Evolutionary conservation across 2,888 invertebrate species (phyloP).

Genomic region (Apamea sordens): DNA sequence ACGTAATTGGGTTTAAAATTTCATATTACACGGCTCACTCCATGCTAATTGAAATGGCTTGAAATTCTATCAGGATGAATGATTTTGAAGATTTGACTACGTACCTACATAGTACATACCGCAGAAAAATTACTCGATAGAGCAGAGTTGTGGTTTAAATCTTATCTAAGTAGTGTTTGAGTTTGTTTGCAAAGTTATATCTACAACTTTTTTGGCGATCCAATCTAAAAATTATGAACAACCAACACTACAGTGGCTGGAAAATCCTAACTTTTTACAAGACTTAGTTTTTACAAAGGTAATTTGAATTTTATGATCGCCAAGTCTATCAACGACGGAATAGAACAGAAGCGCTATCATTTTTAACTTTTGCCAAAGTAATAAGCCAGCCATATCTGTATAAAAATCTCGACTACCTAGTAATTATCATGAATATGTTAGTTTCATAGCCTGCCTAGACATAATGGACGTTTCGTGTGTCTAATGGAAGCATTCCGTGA

Average conservation of each 20-base stretch:
- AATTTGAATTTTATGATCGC: slow-evolving; percentile 15
- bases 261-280: slow-evolving; percentile 35
- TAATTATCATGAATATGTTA: slow-evolving; percentile 27
- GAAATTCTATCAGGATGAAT: slow-evolving; percentile 13
- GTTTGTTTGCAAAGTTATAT: too few species aligned
- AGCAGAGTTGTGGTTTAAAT: not conserved
- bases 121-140: not conserved
- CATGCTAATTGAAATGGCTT: slow-evolving; percentile 22
- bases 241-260: not conserved
- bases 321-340: not conserved
- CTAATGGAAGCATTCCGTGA: slow-evolving; percentile 36
- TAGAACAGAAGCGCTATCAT: not conserved
- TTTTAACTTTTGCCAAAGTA: not conserved
- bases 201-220: slow-evolving; percentile 1
- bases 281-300: slow-evolving; percentile 16
- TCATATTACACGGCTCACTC: slow-evolving; percentile 30
- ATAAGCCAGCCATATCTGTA: not conserved
- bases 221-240: not conserved
- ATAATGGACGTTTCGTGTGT: slow-evolving; percentile 36
- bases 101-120: too few species aligned
- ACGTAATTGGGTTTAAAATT: slow-evolving; percentile 32
- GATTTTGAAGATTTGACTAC: not conserved
- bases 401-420: not conserved
- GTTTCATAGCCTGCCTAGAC: slow-evolving; percentile 8
- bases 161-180: not conserved